Evolutionary conservation across 2,888 invertebrate species (phyloP).

Genomic region (Phragmatobia fuliginosa): DNA sequence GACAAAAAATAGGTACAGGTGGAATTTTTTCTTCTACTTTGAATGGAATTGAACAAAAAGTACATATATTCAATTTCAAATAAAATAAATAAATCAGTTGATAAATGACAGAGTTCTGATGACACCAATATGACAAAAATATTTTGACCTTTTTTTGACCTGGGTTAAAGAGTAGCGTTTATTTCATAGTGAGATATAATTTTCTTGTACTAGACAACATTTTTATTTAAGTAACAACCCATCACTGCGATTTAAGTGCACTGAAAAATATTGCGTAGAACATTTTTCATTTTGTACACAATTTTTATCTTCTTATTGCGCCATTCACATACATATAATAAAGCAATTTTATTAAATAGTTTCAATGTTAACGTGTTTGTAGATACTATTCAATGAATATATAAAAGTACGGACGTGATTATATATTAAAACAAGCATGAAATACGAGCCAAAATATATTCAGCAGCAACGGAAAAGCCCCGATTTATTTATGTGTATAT

Average conservation of each 20-base stretch:
- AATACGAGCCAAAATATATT: conserved; percentile 29
- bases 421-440: conserved; percentile 23
- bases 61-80: no score
- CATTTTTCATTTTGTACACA: not conserved
- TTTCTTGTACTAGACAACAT: not conserved
- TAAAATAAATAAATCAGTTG: no score
- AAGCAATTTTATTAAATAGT: conserved; percentile 10
- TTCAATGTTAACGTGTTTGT: conserved; percentile 21
- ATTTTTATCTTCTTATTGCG: not conserved
- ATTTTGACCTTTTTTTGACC: no score
- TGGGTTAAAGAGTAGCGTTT: not conserved
- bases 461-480: conserved; percentile 25
- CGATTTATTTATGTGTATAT: conserved; percentile 35
- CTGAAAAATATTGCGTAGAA: not conserved
- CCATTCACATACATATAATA: conserved; percentile 9
- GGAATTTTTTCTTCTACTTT: no score
- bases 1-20: no score
- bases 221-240: not conserved
- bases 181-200: no score
- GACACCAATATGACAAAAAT: no score
- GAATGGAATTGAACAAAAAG: no score
- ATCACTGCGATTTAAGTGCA: not conserved
- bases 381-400: conserved; percentile 13
- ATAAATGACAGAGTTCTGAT: no score
- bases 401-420: conserved; percentile 17